Conservation (phyloP, 2,797 vertebrate species). For the Crax fasciolata region DNA sequence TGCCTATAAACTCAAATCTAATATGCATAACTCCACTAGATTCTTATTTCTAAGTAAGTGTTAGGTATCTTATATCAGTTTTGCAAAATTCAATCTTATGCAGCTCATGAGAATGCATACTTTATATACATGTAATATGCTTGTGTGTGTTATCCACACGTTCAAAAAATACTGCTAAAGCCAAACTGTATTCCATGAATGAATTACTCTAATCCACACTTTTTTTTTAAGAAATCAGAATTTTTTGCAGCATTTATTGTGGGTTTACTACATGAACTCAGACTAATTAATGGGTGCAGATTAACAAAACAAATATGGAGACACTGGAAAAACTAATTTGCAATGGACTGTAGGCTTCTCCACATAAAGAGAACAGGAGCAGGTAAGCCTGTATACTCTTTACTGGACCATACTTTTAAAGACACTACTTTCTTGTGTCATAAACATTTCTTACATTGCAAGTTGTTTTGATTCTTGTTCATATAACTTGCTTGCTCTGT, state of each 20-base stretch:
- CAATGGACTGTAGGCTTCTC: background rate
- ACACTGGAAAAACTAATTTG: background rate
- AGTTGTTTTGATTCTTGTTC: background rate
- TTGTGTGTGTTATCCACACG: too few relatives aligned
- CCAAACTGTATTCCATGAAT: background rate
- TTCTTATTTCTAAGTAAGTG: background rate
- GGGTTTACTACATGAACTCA: background rate
- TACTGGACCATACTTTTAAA: background rate
- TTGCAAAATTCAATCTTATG: background rate
- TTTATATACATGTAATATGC: background rate
- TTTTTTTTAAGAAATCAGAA: background rate
- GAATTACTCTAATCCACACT: background rate
- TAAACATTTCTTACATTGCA: background rate
- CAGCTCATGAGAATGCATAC: background rate
- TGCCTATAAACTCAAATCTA: background rate
- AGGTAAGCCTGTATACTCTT: background rate
- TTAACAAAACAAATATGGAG: rapidly evolving
- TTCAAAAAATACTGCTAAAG: background rate
- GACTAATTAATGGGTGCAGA: background rate
- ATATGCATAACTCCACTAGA: background rate
- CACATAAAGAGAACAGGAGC: background rate
- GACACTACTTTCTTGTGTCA: background rate
- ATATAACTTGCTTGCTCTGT: background rate
- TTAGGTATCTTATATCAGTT: background rate
- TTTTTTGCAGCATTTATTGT: background rate